Evolutionary conservation across 2,797 vertebrate species (phyloP).

Genomic region (Antennarius maculatus): DNA sequence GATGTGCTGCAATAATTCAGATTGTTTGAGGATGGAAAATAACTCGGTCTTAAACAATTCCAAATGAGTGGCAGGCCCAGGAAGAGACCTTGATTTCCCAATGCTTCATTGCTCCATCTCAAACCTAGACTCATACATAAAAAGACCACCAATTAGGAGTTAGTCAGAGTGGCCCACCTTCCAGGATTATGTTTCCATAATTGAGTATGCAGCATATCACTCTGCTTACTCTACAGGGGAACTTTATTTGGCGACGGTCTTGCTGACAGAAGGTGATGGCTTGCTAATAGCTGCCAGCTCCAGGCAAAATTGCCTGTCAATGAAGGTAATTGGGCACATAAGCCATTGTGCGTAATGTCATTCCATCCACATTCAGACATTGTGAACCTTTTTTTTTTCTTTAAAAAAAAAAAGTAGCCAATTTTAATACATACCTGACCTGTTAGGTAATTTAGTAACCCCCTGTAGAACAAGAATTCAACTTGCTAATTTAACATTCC

Average conservation of each 20-base stretch:
- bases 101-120: constrained; percentile 51
- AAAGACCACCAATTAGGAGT: constrained; percentile 70
- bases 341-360: constrained; percentile 65
- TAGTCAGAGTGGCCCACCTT: constrained; percentile 55
- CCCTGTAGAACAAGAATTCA: constrained; percentile 9
- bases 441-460: constrained; percentile 25
- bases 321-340: constrained; percentile 74
- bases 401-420: neutral
- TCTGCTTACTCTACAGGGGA: constrained; percentile 41
- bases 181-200: constrained; percentile 72
- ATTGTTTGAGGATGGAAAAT: constrained; percentile 63
- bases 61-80: constrained; percentile 63
- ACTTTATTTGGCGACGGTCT: constrained; percentile 57
- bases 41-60: constrained; percentile 65
- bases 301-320: constrained; percentile 74
- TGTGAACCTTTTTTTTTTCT: neutral
- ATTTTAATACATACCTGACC: constrained; percentile 23
- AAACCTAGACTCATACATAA: constrained; percentile 71
- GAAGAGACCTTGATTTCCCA: constrained; percentile 60
- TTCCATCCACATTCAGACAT: constrained; percentile 41
- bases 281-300: constrained; percentile 72
- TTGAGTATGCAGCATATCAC: constrained; percentile 71
- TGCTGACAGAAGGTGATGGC: constrained; percentile 69
- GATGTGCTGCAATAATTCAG: constrained; percentile 37
- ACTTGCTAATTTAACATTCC: constrained; percentile 9